Percentiles rank a stretch among this genome's conserved stretches.
These are phyloP conservation scores for Periparus ater DNA, from an alignment of 2,797 vertebrate species.

Conservation along the genomic window DNA sequence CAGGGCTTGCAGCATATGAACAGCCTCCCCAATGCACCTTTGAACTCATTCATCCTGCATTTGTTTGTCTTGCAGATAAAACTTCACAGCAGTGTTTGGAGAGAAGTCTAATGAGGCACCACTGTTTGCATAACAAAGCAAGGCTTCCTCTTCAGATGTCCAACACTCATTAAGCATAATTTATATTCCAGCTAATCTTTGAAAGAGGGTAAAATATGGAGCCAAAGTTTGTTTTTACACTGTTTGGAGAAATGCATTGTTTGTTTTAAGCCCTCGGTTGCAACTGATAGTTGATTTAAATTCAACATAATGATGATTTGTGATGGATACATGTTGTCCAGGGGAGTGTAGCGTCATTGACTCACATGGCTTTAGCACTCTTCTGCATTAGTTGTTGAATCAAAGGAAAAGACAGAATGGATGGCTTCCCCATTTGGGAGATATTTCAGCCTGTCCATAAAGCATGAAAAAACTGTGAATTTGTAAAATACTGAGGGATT, in stretches of 20 bases:
- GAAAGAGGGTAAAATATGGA: slow-evolving; percentile 36
- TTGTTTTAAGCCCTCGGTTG: slow-evolving; percentile 56
- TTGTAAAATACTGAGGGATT: background rate
- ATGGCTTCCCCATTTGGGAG: background rate
- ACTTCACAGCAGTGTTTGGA: slow-evolving; percentile 58
- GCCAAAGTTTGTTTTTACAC: slow-evolving; percentile 54
- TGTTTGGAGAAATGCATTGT: slow-evolving; percentile 49
- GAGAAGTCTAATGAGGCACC: slow-evolving; percentile 63
- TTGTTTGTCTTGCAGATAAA: slow-evolving; percentile 77
- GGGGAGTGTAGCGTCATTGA: background rate
- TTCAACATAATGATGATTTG: slow-evolving; percentile 49
- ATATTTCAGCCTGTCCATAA: background rate
- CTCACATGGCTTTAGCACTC: background rate
- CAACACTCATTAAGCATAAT: slow-evolving; percentile 54
- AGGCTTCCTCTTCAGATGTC: slow-evolving; percentile 51
- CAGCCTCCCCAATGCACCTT: slow-evolving; percentile 21
- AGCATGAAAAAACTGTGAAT: background rate
- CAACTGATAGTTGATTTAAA: slow-evolving; percentile 47
- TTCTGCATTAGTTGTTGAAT: background rate
- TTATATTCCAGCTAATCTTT: slow-evolving; percentile 61
- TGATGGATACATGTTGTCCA: background rate
- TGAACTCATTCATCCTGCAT: slow-evolving; percentile 52
- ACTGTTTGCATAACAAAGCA: slow-evolving; percentile 56
- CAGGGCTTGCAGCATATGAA: background rate
- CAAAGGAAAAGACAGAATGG: background rate